Evolutionary conservation across 2,797 vertebrate genomes (phyloP).

Genomic region (Muscicapa striata): DNA sequence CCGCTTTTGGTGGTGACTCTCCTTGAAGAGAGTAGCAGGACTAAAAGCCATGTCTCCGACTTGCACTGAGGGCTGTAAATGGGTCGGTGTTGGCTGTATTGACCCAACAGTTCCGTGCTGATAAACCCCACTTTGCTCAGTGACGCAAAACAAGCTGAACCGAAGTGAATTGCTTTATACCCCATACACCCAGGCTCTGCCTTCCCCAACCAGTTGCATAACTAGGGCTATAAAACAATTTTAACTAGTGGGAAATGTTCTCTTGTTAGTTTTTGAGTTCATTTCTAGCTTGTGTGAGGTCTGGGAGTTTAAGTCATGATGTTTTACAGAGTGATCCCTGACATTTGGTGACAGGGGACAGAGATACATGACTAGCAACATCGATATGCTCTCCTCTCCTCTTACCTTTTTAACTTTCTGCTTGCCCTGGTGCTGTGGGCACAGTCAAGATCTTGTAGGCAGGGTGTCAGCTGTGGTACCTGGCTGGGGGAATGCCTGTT

Average conservation of each 20-base stretch:
- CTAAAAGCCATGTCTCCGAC: accelerated
- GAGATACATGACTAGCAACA: not conserved
- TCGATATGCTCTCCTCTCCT: accelerated
- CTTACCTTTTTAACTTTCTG: not conserved
- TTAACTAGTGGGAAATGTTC: not conserved
- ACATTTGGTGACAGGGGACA: not conserved
- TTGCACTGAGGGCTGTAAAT: accelerated
- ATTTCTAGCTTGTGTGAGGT: not conserved
- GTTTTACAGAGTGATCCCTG: accelerated
- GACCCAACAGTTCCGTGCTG: not conserved
- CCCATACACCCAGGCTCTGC: not conserved
- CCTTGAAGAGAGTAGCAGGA: not conserved
- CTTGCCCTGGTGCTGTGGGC: not conserved
- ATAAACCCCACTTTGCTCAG: accelerated
- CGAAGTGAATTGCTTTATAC: not conserved
- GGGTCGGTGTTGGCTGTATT: not conserved
- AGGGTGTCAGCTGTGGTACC: not conserved
- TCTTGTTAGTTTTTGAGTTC: not conserved
- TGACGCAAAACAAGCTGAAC: not conserved
- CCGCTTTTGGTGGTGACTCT: not conserved
- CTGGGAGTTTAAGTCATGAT: not conserved
- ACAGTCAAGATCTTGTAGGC: not conserved
- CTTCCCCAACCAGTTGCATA: not conserved
- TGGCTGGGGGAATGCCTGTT: not conserved
- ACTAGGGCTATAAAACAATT: not conserved